Base-by-base conservation (phyloP, 2,113 vertebrate genomes). In the Regulus satrapa region DNA sequence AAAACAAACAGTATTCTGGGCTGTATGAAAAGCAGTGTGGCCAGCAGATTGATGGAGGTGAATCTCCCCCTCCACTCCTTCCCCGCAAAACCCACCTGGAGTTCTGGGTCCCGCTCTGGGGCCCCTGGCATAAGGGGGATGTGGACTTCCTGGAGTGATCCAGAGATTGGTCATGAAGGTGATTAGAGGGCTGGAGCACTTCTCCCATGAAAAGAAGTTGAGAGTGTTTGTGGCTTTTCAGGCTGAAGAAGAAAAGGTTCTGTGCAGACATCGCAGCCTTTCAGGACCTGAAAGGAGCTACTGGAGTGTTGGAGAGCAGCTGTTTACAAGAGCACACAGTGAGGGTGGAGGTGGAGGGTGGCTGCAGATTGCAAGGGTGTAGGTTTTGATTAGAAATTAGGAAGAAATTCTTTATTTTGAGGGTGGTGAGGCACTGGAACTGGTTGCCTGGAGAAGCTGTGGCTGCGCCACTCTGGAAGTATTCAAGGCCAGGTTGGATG, bases 41-140 rank as follows among this genome's bases (percentile, higher is more conserved):
- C 31, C 36, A 51, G 73, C 18, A 52, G n/a, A 52, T 13, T 1
- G 2, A 17, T 20, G 10, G 23, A 59, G 21, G 26, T 18, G 46
- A 34, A 46, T 69, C 2, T 54, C 18, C 12, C 14, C 9, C 12
- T 69, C 46, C 10, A 10, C 17, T n/a, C 12, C 18, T 38, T 12
- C 36, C 8, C 29, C 32, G 24, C 45, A 61, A 52, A 61, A 3
- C n/a, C 38, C 12, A 38, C 38, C 21, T 29, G 46, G 18, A 45
- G 5, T 18, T 67, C 17, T 18, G 26, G 26, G 25, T 36, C 36
- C 54, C 59, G 23, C 15, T n/a, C 73, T 54, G 46, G 24, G 28
- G 10, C 28, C 13, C 10, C 15, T 46, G 56, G 29, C 24, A 29
- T 40, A 8, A 54, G 8, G 5, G 10, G 24, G 7, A 52, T 0